Percentiles rank a stretch among this genome's conserved stretches.
Evolutionary conservation across 2,888 invertebrate species (phyloP).

Genomic region (Stegana nigrithorax): DNA sequence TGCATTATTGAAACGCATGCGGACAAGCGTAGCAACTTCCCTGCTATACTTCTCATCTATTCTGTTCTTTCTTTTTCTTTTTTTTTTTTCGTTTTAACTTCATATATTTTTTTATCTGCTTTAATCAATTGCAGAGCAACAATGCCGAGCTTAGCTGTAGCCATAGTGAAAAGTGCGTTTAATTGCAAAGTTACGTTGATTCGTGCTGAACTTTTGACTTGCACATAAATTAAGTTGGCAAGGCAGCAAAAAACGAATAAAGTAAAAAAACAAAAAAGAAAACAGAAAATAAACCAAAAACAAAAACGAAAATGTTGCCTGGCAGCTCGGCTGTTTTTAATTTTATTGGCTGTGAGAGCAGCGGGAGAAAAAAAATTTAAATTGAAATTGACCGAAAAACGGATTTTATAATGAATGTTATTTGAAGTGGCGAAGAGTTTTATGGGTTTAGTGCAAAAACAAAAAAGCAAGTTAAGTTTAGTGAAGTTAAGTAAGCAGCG

Average conservation of each 20-base stretch:
- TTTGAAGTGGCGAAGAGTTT: neutral
- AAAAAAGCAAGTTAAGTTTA: neutral
- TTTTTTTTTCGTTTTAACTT: too few relatives aligned
- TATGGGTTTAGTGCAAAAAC: neutral
- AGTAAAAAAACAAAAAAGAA: neutral
- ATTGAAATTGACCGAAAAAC: too few relatives aligned
- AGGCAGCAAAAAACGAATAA: neutral
- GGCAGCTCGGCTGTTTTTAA: neutral
- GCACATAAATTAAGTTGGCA: conserved; percentile 49
- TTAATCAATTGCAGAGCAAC: too few relatives aligned
- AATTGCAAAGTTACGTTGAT: conserved; percentile 50
- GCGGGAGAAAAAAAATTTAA: too few relatives aligned
- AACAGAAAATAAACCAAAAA: neutral
- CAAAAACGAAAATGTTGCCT: neutral
- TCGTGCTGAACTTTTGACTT: conserved; percentile 43
- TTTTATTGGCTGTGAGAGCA: conserved; percentile 3
- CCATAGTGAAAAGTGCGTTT: conserved; percentile 42
- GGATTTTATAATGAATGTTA: conserved; percentile 17
- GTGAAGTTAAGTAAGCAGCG: neutral
- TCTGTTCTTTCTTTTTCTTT: neutral
- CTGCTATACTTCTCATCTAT: neutral
- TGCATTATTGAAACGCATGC: too few relatives aligned
- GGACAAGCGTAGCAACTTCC: conserved; percentile 1
- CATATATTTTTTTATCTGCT: too few relatives aligned
- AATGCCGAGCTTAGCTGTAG: neutral